Evolutionary conservation across 64 coral and sea anemone genomes (phyloP).

Genomic region (Anthopleura sola): DNA sequence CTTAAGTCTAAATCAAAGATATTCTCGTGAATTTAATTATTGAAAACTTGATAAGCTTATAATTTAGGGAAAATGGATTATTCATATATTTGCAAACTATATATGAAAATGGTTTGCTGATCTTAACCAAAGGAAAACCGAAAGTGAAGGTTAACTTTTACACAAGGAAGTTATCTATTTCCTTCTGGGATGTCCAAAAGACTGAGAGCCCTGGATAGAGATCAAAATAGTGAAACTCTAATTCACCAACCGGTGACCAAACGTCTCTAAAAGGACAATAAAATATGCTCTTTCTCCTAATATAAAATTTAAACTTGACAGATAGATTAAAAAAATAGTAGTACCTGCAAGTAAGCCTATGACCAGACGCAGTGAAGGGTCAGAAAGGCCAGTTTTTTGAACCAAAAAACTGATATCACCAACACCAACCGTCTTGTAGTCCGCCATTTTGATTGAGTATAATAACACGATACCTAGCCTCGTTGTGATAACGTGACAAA

Average conservation of each 20-base stretch:
- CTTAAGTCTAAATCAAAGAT: too few relatives aligned
- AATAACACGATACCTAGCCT: neutral
- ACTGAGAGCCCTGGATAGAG: too few relatives aligned
- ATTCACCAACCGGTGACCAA: neutral
- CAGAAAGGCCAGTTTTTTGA: conserved; percentile 35
- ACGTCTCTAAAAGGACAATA: neutral
- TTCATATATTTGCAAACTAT: too few relatives aligned
- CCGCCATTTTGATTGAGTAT: conserved; percentile 45
- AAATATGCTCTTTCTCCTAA: neutral
- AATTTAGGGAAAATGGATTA: too few relatives aligned
- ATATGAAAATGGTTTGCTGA: too few relatives aligned
- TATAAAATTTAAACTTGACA: neutral
- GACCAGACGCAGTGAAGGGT: conserved; percentile 39
- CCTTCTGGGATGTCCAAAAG: too few relatives aligned
- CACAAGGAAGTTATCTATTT: too few relatives aligned
- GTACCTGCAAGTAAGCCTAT: conserved; percentile 49
- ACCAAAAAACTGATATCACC: conserved; percentile 48
- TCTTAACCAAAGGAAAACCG: too few relatives aligned
- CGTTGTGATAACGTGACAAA: neutral
- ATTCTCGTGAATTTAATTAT: too few relatives aligned
- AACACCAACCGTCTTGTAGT: conserved; percentile 36
- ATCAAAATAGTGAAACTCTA: too few relatives aligned
- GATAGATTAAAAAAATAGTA: neutral
- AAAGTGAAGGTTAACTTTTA: too few relatives aligned
- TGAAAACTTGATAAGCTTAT: too few relatives aligned